These are phyloP conservation scores for Heliothis virescens DNA, from an alignment of 1,140 invertebrate species.

Conservation along the genomic window DNA sequence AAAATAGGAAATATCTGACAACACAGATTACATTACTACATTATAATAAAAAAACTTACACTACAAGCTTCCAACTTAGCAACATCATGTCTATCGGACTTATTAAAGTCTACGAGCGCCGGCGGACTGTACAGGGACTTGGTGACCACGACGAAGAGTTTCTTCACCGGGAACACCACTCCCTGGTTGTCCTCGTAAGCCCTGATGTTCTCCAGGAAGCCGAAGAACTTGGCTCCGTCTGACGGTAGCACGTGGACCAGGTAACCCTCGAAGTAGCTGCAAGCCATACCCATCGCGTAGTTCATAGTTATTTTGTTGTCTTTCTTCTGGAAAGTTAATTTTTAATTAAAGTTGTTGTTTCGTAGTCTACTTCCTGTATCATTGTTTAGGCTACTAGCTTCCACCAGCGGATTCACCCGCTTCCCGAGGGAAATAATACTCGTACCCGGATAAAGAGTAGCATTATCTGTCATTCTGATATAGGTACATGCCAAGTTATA, in stretches of 20 bases:
- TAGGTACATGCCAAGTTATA: too few species aligned
- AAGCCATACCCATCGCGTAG: conserved; percentile 89
- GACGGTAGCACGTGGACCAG: conserved; percentile 87
- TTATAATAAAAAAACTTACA: conserved; percentile 4
- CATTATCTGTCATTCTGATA: too few species aligned
- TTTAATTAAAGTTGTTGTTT: neutral
- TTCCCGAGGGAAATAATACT: too few species aligned
- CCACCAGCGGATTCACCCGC: too few species aligned
- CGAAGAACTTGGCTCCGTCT: conserved; percentile 79
- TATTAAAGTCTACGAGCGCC: conserved; percentile 80
- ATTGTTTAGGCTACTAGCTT: too few species aligned
- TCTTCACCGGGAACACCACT: conserved; percentile 87
- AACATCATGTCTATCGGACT: conserved; percentile 58
- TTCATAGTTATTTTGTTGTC: conserved; percentile 54
- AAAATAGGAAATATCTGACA: too few species aligned
- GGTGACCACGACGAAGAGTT: conserved; percentile 89
- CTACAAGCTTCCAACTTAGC: conserved; percentile 70
- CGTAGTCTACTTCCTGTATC: too few species aligned
- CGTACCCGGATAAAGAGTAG: too few species aligned
- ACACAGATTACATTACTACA: neutral
- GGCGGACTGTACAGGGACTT: conserved; percentile 87
- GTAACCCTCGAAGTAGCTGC: conserved; percentile 90
- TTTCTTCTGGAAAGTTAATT: conserved; percentile 56
- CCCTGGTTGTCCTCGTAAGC: conserved; percentile 85
- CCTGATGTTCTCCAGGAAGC: conserved; percentile 85